Evolutionary conservation across 2,113 vertebrate genomes (phyloP), one percentile per base, ranked within the genome.

Genomic region (Sorex fumeus): DNA sequence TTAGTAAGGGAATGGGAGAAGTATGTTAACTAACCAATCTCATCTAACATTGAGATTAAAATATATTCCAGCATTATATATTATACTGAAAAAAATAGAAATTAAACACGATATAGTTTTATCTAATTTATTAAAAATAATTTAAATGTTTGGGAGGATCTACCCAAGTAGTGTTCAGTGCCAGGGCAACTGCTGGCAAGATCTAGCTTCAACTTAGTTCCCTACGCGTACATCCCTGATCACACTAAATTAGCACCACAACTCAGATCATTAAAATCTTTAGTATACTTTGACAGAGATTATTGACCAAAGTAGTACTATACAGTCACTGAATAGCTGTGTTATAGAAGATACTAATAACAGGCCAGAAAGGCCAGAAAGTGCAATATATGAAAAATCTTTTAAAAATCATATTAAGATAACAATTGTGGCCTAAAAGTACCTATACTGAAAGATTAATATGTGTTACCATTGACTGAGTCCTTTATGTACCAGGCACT

Each of bases 261-360:
- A 60, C 57, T 74, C 78, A 74, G 94, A 43, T 87, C 62, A 69
- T 70, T 91, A 87, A 87, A 91, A 66, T 64, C 13, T 72, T 84
- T 69, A 90, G 32, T 77, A 3, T 87, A 62, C 25, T 86, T 74
- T 87, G 62, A 28, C 18, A 60, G 23, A 53, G 25, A 43, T 89
- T 94, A 87, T 75, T 91, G 34, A 53, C 28, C n/a, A 62, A n/a
- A 92, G 32, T 87, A 81, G 16, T 60, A 40, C 77, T 84, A 45
- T 92, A 40, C 19, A 77, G 3, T 30, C 64, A 91, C 36, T 87
- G 88, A 93, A 90, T 81, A 81, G 2, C 87, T 72, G 67, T 47
- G 30, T 67, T 79, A 84, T 18, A 70, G 27, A 60, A 89, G 89
- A 75, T 82, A 82, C 36, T 93, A 93, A 71, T 81, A 57, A 75